A percentile compares a stretch with the other conserved stretches of the same genome.
phyloP scores from a whole-genome alignment of 2,888 invertebrate species.

The Gasteruption jaculator region DNA sequence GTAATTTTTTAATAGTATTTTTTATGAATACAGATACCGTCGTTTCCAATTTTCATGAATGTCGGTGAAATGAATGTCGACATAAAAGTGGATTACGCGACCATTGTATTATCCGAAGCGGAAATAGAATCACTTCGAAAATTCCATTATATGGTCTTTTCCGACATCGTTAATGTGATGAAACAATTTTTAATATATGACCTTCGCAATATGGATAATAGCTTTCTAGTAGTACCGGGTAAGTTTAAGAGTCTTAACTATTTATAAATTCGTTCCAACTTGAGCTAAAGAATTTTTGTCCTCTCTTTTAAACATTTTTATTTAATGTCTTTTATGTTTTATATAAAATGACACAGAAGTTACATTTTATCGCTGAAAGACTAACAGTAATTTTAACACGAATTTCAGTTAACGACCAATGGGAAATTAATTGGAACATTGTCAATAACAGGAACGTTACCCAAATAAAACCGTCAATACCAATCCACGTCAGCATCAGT shows the following conservation, averaged over 20 bases:
- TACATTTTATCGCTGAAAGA: not conserved
- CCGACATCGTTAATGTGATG: conserved; percentile 62
- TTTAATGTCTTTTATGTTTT: conserved; percentile 4
- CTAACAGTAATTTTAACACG: not conserved
- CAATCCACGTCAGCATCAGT: conserved; percentile 56
- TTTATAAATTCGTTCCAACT: conserved; percentile 4
- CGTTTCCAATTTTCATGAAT: conserved; percentile 71
- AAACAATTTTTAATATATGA: conserved; percentile 63
- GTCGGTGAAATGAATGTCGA: conserved; percentile 59
- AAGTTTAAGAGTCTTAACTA: conserved; percentile 19
- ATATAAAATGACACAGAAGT: not conserved
- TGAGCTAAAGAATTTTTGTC: not conserved
- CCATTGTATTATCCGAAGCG: conserved; percentile 49
- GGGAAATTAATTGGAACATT: conserved; percentile 61
- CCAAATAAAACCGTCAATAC: conserved; percentile 41
- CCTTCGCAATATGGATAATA: conserved; percentile 55
- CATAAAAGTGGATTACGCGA: conserved; percentile 55
- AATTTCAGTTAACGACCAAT: conserved; percentile 32
- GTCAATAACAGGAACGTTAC: conserved; percentile 51
- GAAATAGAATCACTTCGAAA: conserved; percentile 56
- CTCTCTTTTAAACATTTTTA: conserved; percentile 12
- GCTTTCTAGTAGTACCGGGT: conserved; percentile 48
- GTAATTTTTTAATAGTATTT: conserved; percentile 14
- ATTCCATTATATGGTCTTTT: conserved; percentile 75
- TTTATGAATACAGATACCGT: conserved; percentile 52